Base-by-base conservation (phyloP, 2,888 invertebrate genomes). In the Cerastis rubricosa region DNA sequence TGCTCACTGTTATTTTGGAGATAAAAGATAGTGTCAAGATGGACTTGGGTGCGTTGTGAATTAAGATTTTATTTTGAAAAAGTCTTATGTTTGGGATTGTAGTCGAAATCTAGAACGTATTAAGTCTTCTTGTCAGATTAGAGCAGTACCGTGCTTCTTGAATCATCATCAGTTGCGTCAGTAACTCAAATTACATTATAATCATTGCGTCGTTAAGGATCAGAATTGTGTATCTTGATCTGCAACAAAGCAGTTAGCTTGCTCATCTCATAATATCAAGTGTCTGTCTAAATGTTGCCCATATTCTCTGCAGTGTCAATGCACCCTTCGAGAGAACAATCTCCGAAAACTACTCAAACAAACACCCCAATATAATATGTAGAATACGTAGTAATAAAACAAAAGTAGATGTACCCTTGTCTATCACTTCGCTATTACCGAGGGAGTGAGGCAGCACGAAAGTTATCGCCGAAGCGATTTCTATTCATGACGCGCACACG, bases 391-490 rank as follows among this genome's bases (percentile, higher is more conserved):
- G 84, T 87, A 92, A 93, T 92, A 92, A 91, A 91, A 89, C 88
- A 88, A 85, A 90, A 92, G 92, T 91, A 90, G 89, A 90, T 90
- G 84, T 88, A 86, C 87, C 89, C 86, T 90, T 91, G 90, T 90
- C 89, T 89, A 92, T 92, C 91, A 90, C 86, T 82, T 87, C 74
- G 88, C 89, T 89, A 89, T 89, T 88, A 88, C 89, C 78, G 87
- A 85, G 89, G 88, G 89, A 88, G 86, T 85, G 82, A 76, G 78
- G 81, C 76, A 83, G 72, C 78, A 83, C 66, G 91, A 92, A 93
- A 93, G 90, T 94, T 94, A 94, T 92, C 93, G 92, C 90, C 91
- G 88, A 92, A 93, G 92, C 92, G 94, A 95, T 96, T 95, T 95
- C 96, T 95, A 95, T 95, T 95, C 95, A 94, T 92, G 92, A 89